Evolutionary conservation across 2,113 vertebrate species (phyloP), one percentile per base, ranked within the genome.

Genomic region (Rhombomys opimus): DNA sequence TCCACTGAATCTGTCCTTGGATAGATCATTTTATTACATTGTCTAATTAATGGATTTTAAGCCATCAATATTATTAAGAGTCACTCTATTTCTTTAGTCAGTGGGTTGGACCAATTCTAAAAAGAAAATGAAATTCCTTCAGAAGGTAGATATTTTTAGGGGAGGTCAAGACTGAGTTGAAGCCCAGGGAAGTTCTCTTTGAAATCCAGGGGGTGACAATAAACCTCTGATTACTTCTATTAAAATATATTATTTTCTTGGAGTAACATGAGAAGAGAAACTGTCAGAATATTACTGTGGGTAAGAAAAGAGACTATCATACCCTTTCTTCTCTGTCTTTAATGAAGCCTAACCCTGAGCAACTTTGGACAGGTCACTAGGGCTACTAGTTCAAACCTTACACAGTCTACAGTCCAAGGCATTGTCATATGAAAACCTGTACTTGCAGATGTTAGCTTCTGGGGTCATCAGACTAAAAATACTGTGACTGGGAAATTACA

Each of bases 201-300:
- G 35, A 17, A 4, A 72, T 82, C 89, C 86, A 73, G 23, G 59
- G 82, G 84, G 11, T 52, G 59, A 77, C 76, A 94, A 65, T 63
- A 89, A 89, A 14, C 46, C 61, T 86, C 89, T 91, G 54, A 63
- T 41, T 73, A 91, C 72, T 87, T 61, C 46, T 67, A n/a, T 73
- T 68, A 61, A 87, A 95, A 93, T n/a, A 6, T 38, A 65, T 88
- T 81, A 96, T 90, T 94, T 96, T 90, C 57, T 50, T 88, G 17
- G 30, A 75, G 70, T 80, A 85, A 85, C 65, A 50, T 76, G 65
- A 52, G 38, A 92, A 1, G 15, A 63, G 30, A 75, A 95, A 82
- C 63, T 75, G 85, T 88, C 70, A 88, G 75, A 72, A 59, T 90
- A 77, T 94, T 95, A 78, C 70, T 92, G 81, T 25, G 70, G 61